These are phyloP conservation scores for Grapholita molesta DNA, from an alignment of 1,140 invertebrate genomes.

Conservation along the genomic window DNA sequence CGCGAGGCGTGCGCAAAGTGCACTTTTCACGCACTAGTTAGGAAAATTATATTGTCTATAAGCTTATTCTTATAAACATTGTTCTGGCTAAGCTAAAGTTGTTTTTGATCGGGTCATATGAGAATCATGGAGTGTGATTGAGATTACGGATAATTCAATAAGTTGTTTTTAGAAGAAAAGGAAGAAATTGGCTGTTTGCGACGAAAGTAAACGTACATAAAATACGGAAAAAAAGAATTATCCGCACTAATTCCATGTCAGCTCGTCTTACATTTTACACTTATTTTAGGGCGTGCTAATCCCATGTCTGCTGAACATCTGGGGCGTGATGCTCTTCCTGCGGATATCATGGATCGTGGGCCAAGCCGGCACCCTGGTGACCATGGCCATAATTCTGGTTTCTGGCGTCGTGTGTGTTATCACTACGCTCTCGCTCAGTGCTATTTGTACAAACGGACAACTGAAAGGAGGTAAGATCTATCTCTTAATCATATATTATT, in stretches of 20 bases:
- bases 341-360: constrained; percentile 92
- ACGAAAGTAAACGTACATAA: too few species aligned
- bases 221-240: too few species aligned
- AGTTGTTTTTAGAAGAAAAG: too few species aligned
- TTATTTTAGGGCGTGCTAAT: constrained; percentile 88
- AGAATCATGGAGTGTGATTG: too few species aligned
- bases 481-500: neutral
- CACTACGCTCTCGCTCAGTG: constrained; percentile 90
- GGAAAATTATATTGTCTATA: too few species aligned
- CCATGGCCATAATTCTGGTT: constrained; percentile 84
- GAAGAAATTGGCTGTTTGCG: too few species aligned
- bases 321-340: constrained; percentile 93
- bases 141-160: too few species aligned
- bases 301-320: constrained; percentile 91
- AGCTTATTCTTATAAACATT: too few species aligned
- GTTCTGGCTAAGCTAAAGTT: too few species aligned
- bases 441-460: constrained; percentile 98
- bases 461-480: constrained; percentile 87
- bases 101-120: too few species aligned
- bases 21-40: too few species aligned
- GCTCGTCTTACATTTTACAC: constrained; percentile 63
- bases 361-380: constrained; percentile 88
- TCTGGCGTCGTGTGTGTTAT: neutral
- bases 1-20: too few species aligned
- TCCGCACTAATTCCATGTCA: constrained; percentile 91